Base-by-base conservation (phyloP, 2,888 invertebrate species). In the Amiota communis region DNA sequence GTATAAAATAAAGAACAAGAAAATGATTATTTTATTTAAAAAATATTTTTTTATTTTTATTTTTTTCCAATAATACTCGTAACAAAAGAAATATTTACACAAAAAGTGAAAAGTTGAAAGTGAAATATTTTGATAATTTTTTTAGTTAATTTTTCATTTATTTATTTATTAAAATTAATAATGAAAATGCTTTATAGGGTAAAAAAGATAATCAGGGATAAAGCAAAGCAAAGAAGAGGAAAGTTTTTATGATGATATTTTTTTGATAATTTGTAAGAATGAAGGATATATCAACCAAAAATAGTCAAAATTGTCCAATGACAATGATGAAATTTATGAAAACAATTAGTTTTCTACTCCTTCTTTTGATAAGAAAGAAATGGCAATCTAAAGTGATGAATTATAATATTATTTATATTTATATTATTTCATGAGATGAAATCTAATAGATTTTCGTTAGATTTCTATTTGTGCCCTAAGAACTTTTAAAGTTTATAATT, bases 151-250 rank as follows among this genome's bases (percentile, higher is more conserved):
- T 57, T 57, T 3, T 9, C 15, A 15, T 15, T 57, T 13, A 53
- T 20, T 17, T 15, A 11, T 17, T 15, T n/a, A n/a, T n/a, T n/a
- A n/a, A n/a, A n/a, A n/a, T 57, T 15, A 8, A 17, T n/a, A 13
- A 57, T 20, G 6, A 15, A 11, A 57, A 57, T 59, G 59, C 4
- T 59, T 59, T 59, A 20, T 17, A 4, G 59, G n/a, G 53, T 51
- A 51, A 51, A 68, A n/a, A 53, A 68, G 48, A 53, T 53, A 68
- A 68, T 68, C 67, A 68, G 67, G 67, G 67, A 68, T 13, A 47
- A 15, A 65, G 15, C 17, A 59, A 59, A 59, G 17, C 10, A 57
- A 57, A 57, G 2, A 12, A 59, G 12, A 59, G n/a, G 1, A 59
- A 15, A 59, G 59, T 23, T 11, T 8, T 36, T 6, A 36, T 36